Conservation (phyloP, 2,113 vertebrate species). For the Pterocles orientalis region DNA sequence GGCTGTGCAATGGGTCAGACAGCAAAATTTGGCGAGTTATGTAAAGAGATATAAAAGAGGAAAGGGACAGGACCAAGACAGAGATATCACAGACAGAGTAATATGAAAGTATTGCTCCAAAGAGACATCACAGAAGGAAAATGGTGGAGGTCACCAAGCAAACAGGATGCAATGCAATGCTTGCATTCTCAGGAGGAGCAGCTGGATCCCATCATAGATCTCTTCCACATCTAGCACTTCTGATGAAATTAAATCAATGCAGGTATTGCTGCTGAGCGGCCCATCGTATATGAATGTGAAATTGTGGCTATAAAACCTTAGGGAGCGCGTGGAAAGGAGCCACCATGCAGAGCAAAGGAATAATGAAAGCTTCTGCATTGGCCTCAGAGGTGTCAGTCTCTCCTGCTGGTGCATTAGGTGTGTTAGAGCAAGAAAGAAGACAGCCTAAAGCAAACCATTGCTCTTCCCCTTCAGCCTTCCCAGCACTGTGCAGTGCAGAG, state of each 20-base stretch:
- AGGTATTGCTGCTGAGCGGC: background rate
- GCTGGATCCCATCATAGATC: background rate
- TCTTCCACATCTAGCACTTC: background rate
- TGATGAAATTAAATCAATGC: constrained; percentile 45
- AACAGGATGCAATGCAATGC: background rate
- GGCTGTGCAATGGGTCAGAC: background rate
- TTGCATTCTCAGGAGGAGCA: constrained; percentile 4
- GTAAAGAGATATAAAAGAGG: background rate
- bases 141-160: background rate
- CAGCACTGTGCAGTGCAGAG: background rate
- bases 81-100: background rate
- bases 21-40: background rate
- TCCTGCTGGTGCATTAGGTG: background rate
- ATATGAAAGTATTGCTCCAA: background rate
- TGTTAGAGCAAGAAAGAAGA: background rate
- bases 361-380: constrained; percentile 34
- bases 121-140: background rate
- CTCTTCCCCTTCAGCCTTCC: background rate
- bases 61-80: background rate
- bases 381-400: background rate
- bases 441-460: background rate
- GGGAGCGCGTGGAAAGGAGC: constrained; percentile 36
- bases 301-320: constrained; percentile 42
- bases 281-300: constrained; percentile 25
- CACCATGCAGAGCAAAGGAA: constrained; percentile 38